Conservation (phyloP, 2,888 invertebrate species). For the Dorcus parallelipipedus region DNA sequence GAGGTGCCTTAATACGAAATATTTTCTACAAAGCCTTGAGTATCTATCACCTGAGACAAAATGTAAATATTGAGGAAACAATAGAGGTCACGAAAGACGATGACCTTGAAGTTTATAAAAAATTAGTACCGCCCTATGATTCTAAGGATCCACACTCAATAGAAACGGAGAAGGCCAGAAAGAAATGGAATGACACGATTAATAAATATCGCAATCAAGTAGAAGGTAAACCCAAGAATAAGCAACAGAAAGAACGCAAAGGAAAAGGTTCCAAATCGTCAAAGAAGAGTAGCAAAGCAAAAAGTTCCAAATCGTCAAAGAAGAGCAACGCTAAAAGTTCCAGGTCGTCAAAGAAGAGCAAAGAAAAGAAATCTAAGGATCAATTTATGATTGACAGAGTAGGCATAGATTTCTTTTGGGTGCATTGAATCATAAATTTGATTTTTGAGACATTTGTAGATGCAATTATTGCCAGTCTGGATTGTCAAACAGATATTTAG, state of each 20-base stretch:
- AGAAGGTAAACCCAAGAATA: constrained; percentile 9
- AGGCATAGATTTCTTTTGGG: no score
- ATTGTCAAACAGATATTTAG: constrained; percentile 29
- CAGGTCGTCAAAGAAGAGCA: constrained; percentile 10
- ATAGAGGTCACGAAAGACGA: no score
- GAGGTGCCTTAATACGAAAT: constrained; percentile 16
- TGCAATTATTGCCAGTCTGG: constrained; percentile 31
- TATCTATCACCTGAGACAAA: not conserved
- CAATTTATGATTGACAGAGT: not conserved
- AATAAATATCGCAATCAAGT: constrained; percentile 19
- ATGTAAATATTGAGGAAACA: no score
- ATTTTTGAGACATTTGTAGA: constrained; percentile 13
- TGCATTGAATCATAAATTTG: not conserved
- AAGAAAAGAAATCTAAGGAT: constrained; percentile 9
- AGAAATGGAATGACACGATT: constrained; percentile 19
- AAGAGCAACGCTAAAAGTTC: constrained; percentile 5
- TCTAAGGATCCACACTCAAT: constrained; percentile 13
- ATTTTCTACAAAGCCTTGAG: constrained; percentile 14
- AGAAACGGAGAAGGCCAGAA: constrained; percentile 13
- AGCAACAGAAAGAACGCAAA: not conserved
- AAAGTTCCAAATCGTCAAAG: constrained; percentile 13
- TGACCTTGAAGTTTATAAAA: not conserved
- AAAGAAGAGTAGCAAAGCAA: constrained; percentile 7
- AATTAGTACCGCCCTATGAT: not conserved
- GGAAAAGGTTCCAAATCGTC: constrained; percentile 8